phyloP scores from a whole-genome alignment of 2,888 invertebrate genomes.

The Drosophila robusta region DNA sequence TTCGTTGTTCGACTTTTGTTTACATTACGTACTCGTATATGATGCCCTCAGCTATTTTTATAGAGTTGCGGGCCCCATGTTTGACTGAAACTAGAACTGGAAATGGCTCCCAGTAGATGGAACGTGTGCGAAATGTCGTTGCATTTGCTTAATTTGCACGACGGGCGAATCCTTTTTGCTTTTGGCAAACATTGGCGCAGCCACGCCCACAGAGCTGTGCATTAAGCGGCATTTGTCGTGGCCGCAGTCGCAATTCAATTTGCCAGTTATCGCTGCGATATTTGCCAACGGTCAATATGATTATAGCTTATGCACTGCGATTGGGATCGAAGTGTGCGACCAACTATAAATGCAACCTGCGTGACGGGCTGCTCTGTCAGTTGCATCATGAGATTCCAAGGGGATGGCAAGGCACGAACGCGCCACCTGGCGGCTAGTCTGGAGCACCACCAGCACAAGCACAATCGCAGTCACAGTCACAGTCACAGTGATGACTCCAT shows the following conservation, averaged over 20 bases:
- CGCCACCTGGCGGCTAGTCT: constrained; percentile 12
- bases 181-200: constrained; percentile 37
- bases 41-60: constrained; percentile 37
- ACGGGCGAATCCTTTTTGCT: constrained; percentile 8
- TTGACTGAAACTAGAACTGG: neutral
- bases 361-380: constrained; percentile 25
- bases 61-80: constrained; percentile 13
- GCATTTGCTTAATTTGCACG: constrained; percentile 33
- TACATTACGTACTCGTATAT: constrained; percentile 24
- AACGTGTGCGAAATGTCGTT: constrained; percentile 18
- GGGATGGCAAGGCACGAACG: constrained; percentile 16
- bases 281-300: constrained; percentile 79
- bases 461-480: constrained; percentile 1
- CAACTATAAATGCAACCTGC: constrained; percentile 49
- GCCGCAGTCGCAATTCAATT: constrained; percentile 49
- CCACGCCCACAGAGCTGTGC: constrained; percentile 30
- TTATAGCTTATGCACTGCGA: constrained; percentile 67
- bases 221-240: constrained; percentile 51
- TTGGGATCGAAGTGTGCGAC: constrained; percentile 49
- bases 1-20: constrained; percentile 21
- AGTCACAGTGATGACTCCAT: constrained; percentile 28
- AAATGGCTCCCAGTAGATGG: neutral
- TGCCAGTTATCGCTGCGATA: constrained; percentile 54
- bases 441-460: constrained; percentile 1
- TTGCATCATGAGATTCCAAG: constrained; percentile 57